Conservation (phyloP, 30 jellyfish, hydroid and myxozoan species). For the Morbakka virulenta region DNA sequence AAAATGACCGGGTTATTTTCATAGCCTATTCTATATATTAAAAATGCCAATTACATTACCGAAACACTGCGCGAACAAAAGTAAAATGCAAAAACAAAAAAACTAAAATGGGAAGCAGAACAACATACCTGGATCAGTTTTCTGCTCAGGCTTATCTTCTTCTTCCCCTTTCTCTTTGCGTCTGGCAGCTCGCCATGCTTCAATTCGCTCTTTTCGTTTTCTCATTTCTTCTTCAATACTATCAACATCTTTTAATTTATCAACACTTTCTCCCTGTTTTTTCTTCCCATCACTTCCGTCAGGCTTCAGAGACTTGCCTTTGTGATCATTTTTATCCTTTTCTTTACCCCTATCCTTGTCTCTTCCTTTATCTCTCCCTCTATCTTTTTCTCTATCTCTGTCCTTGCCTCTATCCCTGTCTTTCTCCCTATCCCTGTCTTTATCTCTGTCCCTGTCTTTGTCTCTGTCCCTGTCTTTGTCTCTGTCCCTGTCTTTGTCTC, state of each 20-base stretch:
- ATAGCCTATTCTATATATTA: no score
- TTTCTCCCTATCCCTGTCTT: constrained; percentile 20
- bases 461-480: no score
- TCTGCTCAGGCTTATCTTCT: constrained; percentile 10
- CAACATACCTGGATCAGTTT: neutral
- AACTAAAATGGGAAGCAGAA: no score
- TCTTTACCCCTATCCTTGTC: constrained; percentile 17
- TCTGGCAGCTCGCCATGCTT: constrained; percentile 93
- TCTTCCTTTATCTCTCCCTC: constrained; percentile 28
- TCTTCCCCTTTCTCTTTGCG: constrained; percentile 40
- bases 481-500: no score
- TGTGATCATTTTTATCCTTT: neutral
- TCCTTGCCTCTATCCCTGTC: constrained; percentile 11
- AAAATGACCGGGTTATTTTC: no score
- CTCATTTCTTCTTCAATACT: constrained; percentile 90
- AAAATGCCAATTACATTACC: no score
- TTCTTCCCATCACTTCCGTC: constrained; percentile 20
- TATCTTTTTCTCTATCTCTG: constrained; percentile 4
- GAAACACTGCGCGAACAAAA: no score
- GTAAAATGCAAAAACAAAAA: no score
- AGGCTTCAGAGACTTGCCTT: neutral
- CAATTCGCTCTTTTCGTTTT: constrained; percentile 93
- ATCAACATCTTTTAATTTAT: neutral
- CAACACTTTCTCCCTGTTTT: constrained; percentile 5
- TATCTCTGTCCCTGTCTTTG: constrained; percentile 5